Evolutionary conservation across 2,113 vertebrate species (phyloP), one percentile per base, ranked within the genome.

Genomic region (Tricholaema leucomelas): DNA sequence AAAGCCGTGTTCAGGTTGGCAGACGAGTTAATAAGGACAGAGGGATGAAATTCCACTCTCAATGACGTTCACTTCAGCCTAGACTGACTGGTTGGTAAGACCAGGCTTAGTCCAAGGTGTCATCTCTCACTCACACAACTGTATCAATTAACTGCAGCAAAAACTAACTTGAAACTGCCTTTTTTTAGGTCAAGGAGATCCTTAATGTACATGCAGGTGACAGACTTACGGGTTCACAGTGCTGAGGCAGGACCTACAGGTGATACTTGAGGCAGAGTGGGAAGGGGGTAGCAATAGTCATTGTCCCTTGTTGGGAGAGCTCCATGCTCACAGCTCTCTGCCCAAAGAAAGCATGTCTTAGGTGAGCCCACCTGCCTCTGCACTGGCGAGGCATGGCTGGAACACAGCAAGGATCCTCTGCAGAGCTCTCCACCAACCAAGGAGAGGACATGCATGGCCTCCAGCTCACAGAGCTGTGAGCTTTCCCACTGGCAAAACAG

Each of bases 401-500:
- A 50, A 11, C 27, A 0, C 15, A 33, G 64, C 6, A 8, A 48
- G 13, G 24, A 38, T 27, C 35, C 40, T n/a, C 36, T 0, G 3
- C 2, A 8, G 12, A 38, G 35, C 18, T 65, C 20, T 82, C 31
- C 15, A 17, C 58, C 2, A 2, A 8, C 8, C 54, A 12, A 11
- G 65, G 6, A 33, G 6, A 0, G 1, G 28, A 30, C 31, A 55
- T 52, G 12, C 24, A 20, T 5, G 17, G 21, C 10, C 35, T 69
- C 38, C 40, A 30, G 66, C 1, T 0, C 24, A 5, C 0, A 0
- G 54, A 54, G 19, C 44, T 76, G 13, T 1, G 15, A 72, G 17
- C 12, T 46, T 76, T 55, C 54, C 24, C 9, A 33, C 5, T 14
- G 55, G 1, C 12, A 12, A 20, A 31, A 52, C 23, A 55, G 30